phyloP scores from a whole-genome alignment of 2,113 vertebrate genomes.

The Eolophus roseicapilla region DNA sequence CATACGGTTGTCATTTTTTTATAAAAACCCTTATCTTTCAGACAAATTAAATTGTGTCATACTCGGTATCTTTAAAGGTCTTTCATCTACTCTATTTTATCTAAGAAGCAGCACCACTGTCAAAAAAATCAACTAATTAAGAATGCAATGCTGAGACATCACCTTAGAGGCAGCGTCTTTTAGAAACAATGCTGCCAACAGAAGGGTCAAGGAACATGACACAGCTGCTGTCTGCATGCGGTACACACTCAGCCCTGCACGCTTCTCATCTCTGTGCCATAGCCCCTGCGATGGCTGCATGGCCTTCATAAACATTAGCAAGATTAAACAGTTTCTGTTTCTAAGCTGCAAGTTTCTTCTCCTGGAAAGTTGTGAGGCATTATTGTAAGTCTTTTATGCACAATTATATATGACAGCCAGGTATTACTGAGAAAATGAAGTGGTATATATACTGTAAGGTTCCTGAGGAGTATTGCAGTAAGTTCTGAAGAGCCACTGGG shows the following conservation, averaged over 20 bases:
- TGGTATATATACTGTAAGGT: accelerated
- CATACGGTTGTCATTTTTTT: neutral
- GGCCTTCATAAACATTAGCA: neutral
- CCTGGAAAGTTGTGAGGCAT: neutral
- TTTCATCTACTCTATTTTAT: conserved; percentile 29
- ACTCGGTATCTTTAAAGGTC: neutral
- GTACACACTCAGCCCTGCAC: neutral
- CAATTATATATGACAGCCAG: neutral
- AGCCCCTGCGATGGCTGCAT: neutral
- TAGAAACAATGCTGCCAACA: conserved; percentile 32
- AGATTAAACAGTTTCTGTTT: neutral
- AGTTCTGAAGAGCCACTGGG: neutral
- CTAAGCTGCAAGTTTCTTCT: neutral
- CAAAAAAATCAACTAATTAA: conserved; percentile 62
- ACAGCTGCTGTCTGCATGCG: neutral
- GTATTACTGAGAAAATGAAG: neutral
- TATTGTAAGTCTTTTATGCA: neutral
- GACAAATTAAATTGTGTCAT: conserved; percentile 46
- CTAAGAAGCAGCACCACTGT: conserved; percentile 24
- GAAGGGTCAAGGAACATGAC: conserved; percentile 34
- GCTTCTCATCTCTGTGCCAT: neutral
- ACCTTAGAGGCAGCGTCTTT: conserved; percentile 55
- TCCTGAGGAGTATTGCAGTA: neutral
- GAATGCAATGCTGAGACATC: conserved; percentile 45
- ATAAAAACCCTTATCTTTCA: neutral